Conservation (phyloP, 2,113 vertebrate genomes). For the Cathartes aura region DNA sequence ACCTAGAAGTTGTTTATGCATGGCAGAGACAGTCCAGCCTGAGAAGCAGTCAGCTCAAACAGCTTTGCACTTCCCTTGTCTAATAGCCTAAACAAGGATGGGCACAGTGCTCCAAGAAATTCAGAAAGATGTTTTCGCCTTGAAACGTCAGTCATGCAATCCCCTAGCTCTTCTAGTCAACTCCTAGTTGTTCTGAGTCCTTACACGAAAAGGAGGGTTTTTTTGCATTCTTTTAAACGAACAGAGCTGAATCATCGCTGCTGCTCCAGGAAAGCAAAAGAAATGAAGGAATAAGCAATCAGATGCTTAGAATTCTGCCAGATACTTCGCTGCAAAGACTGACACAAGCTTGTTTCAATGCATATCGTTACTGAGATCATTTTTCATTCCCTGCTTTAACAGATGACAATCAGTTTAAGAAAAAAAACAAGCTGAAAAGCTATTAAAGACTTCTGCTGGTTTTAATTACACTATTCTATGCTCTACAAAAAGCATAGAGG, state of each 20-base stretch:
- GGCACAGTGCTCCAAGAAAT: not conserved
- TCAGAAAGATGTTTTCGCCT: not conserved
- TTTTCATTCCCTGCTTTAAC: conserved; percentile 24
- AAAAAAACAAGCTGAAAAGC: conserved; percentile 17
- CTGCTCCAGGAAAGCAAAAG: conserved; percentile 29
- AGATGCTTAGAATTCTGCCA: conserved; percentile 11
- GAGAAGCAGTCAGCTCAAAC: not conserved
- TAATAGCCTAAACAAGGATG: not conserved
- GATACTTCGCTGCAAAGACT: not conserved
- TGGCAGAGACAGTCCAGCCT: not conserved
- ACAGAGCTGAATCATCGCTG: not conserved
- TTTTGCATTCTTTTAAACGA: not conserved
- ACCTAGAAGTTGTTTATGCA: not conserved
- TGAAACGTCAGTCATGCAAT: not conserved
- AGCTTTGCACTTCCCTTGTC: not conserved
- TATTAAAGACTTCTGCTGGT: conserved; percentile 7
- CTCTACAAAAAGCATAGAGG: not conserved
- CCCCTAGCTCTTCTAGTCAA: not conserved
- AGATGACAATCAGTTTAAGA: conserved; percentile 27
- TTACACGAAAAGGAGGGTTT: not conserved
- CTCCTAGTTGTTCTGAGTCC: not conserved
- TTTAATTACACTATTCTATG: conserved; percentile 41
- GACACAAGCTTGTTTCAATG: not conserved
- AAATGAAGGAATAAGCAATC: not conserved
- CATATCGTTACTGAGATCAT: not conserved